A percentile compares a stretch with the other conserved stretches of the same genome.
phyloP scores from a whole-genome alignment of 2,888 invertebrate species.

The Bellardia bayeri region DNA sequence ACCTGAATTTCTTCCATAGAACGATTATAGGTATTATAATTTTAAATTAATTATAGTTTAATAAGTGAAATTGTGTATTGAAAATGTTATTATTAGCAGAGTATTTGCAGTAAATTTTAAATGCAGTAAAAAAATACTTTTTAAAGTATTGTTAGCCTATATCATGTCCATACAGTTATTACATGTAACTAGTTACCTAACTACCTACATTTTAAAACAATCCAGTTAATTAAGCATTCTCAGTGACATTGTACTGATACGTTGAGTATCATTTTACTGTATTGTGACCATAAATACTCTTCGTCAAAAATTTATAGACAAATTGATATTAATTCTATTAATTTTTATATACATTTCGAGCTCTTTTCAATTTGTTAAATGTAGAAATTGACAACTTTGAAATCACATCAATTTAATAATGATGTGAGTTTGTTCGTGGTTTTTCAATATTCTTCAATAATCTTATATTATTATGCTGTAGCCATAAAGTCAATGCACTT shows the following conservation, averaged over 20 bases:
- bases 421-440: not conserved
- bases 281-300: not conserved
- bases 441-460: not conserved
- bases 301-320: not conserved
- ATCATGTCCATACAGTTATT: too few species aligned
- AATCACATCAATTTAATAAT: conserved; percentile 8
- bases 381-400: conserved; percentile 1
- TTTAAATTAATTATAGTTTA: not conserved
- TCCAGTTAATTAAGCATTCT: too few species aligned
- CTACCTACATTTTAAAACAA: too few species aligned
- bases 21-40: not conserved
- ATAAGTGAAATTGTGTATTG: not conserved
- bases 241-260: too few species aligned
- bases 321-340: not conserved
- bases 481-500: conserved; percentile 55
- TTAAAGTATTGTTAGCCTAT: too few species aligned
- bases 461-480: not conserved
- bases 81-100: too few species aligned
- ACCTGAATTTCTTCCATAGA: too few species aligned
- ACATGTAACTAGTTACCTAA: too few species aligned
- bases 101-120: too few species aligned
- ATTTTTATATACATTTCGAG: conserved; percentile 1
- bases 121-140: too few species aligned
- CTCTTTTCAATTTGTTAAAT: not conserved
- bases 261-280: too few species aligned